Conservation (phyloP, 2,797 vertebrate species). For the Labeo calbasu region DNA sequence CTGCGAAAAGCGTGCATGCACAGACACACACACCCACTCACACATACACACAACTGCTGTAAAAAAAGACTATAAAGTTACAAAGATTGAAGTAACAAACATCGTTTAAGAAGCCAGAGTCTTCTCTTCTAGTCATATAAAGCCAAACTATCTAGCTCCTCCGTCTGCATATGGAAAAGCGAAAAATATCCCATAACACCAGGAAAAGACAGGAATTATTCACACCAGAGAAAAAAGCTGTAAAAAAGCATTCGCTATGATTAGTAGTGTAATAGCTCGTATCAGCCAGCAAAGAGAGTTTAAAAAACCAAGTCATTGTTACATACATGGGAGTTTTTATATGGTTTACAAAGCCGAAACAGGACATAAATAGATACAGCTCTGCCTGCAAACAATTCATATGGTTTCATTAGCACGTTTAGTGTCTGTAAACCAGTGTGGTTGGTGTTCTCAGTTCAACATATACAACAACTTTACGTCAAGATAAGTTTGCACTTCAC, state of each 20-base stretch:
- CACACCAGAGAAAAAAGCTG: constrained; percentile 55
- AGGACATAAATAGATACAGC: constrained; percentile 67
- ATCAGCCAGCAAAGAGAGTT: constrained; percentile 43
- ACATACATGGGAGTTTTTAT: constrained; percentile 51
- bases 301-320: constrained; percentile 30
- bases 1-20: constrained; percentile 42
- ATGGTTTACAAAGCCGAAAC: constrained; percentile 69
- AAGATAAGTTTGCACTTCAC: constrained; percentile 3
- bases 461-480: not conserved
- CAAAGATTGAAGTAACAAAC: constrained; percentile 58
- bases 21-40: constrained; percentile 35
- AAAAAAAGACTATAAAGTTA: constrained; percentile 61
- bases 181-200: constrained; percentile 23
- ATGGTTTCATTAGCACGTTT: constrained; percentile 10
- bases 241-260: constrained; percentile 32
- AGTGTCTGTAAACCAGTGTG: constrained; percentile 28
- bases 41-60: constrained; percentile 41
- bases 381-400: constrained; percentile 23
- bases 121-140: constrained; percentile 52
- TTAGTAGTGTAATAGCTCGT: constrained; percentile 28
- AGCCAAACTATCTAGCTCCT: constrained; percentile 41
- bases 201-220: constrained; percentile 47
- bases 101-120: constrained; percentile 60
- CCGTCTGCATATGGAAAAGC: constrained; percentile 46
- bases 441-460: not conserved